Evolutionary conservation across 2,113 vertebrate species (phyloP).

Genomic region (Elanoides forficatus): DNA sequence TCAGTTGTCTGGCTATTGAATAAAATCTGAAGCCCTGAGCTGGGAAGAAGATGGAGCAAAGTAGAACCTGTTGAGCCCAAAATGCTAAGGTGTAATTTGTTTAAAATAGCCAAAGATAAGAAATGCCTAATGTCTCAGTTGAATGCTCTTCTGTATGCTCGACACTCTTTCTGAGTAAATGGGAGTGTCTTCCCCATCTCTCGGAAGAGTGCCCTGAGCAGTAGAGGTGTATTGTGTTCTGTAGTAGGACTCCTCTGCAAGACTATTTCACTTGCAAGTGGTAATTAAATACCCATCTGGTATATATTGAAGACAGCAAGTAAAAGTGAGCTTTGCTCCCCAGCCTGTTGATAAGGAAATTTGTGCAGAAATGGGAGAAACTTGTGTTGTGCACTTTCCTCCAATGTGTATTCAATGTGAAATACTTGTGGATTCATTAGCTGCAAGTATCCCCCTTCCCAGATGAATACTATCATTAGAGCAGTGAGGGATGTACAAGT

Average conservation of each 20-base stretch:
- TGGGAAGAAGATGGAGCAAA: background rate
- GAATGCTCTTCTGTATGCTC: background rate
- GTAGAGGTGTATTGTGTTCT: background rate
- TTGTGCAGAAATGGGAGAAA: background rate
- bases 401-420: background rate
- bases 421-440: background rate
- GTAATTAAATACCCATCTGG: background rate
- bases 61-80: background rate
- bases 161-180: background rate
- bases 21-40: background rate
- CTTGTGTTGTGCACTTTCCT: background rate
- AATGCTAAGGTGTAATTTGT: background rate
- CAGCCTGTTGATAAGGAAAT: background rate
- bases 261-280: background rate
- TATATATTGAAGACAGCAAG: background rate
- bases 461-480: background rate
- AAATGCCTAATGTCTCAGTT: background rate
- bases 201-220: background rate
- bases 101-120: background rate
- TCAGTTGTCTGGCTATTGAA: background rate
- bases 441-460: background rate
- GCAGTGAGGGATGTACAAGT: accelerated
- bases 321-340: background rate
- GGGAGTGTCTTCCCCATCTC: background rate
- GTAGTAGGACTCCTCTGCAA: background rate